A percentile compares a stretch with the other conserved stretches of the same genome.
Conservation (phyloP, 2,888 invertebrate genomes). For the Rhabditophanes sp. region DNA sequence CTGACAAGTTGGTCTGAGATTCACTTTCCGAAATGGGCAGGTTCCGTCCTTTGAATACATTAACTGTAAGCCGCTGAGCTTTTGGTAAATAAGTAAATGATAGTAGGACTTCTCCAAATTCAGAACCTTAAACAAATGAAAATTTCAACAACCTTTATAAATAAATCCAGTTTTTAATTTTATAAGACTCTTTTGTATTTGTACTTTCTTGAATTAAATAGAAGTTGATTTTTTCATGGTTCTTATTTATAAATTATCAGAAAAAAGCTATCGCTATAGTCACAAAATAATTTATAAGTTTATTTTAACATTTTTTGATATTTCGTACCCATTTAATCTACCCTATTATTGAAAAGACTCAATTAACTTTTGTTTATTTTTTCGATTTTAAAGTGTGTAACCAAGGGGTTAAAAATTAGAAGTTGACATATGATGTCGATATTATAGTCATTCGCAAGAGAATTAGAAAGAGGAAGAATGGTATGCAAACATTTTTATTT, state of each 20-base stretch:
- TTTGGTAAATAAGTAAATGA: slow-evolving; percentile 52
- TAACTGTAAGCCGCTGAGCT: slow-evolving; percentile 53
- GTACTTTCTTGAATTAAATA: not conserved
- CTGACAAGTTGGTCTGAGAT: slow-evolving; percentile 1
- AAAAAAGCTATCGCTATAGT: not conserved
- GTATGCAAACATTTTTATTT: too few relatives aligned
- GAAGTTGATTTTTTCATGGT: not conserved
- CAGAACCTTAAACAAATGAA: slow-evolving; percentile 40
- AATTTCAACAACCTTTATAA: slow-evolving; percentile 7
- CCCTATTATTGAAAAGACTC: too few relatives aligned
- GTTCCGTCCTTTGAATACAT: slow-evolving; percentile 52
- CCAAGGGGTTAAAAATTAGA: too few relatives aligned
- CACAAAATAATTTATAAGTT: not conserved
- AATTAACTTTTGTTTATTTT: too few relatives aligned
- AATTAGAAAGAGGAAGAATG: too few relatives aligned
- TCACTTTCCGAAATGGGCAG: slow-evolving; percentile 46
- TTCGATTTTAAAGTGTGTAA: too few relatives aligned
- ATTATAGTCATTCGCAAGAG: too few relatives aligned
- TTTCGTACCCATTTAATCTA: too few relatives aligned
- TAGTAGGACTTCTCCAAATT: slow-evolving; percentile 52
- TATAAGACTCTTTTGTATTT: slow-evolving; percentile 1
- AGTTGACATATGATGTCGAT: too few relatives aligned
- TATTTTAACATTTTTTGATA: too few relatives aligned
- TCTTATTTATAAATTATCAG: not conserved
- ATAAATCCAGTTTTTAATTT: slow-evolving; percentile 7